Conservation (phyloP, 2,797 vertebrate species). For the Chloroceryle inda region DNA sequence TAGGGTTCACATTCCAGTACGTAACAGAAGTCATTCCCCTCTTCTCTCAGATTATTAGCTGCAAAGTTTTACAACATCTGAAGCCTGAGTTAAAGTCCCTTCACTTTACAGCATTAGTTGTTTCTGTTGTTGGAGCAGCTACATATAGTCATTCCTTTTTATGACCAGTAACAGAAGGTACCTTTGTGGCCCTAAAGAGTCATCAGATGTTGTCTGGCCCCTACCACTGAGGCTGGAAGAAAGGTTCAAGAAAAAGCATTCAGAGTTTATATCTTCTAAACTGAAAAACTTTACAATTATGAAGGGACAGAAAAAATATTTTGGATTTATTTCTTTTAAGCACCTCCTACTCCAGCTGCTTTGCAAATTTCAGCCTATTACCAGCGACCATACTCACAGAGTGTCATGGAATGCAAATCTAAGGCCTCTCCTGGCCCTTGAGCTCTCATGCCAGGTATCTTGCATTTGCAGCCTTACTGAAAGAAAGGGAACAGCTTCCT, state of each 20-base stretch:
- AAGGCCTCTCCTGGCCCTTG: neutral
- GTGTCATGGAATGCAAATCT: neutral
- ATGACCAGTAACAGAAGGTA: neutral
- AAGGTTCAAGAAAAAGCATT: neutral
- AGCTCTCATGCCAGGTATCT: neutral
- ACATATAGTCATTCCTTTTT: neutral
- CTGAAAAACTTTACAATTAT: neutral
- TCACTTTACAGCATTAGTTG: neutral
- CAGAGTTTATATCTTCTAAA: neutral
- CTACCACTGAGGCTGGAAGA: neutral
- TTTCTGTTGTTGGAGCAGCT: neutral
- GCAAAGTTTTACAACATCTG: neutral
- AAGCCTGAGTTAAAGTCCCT: neutral
- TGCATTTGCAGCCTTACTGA: neutral
- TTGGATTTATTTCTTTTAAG: neutral
- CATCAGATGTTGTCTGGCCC: neutral
- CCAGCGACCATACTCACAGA: accelerated
- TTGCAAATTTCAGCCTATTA: neutral
- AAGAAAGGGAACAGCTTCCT: neutral
- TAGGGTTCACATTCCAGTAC: neutral
- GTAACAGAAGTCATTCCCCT: neutral
- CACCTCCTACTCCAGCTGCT: neutral
- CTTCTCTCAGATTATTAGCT: neutral
- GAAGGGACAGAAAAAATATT: neutral
- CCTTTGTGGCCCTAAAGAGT: neutral